These are phyloP conservation scores for Scomber scombrus DNA, from an alignment of 2,113 vertebrate genomes.

Conservation along the genomic window DNA sequence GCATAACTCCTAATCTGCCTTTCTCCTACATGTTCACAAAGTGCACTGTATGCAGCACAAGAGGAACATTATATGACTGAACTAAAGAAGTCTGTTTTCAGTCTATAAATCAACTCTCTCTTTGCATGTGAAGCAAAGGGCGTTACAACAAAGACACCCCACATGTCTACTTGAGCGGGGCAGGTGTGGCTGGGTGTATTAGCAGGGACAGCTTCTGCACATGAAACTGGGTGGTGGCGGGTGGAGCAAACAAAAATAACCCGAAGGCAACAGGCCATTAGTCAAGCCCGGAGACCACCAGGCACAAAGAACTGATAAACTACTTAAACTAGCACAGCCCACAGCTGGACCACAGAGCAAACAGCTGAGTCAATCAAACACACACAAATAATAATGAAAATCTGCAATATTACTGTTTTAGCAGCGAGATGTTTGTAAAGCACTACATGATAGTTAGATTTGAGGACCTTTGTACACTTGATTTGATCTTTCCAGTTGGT, in stretches of 20 bases:
- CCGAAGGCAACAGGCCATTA: constrained; percentile 59
- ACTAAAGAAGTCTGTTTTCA: constrained; percentile 41
- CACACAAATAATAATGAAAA: background rate
- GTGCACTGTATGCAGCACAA: constrained; percentile 42
- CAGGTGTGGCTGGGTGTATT: constrained; percentile 59
- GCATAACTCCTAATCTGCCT: background rate
- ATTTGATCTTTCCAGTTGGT: background rate
- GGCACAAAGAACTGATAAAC: constrained; percentile 39
- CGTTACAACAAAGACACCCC: constrained; percentile 62
- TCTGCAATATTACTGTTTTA: background rate
- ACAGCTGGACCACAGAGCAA: background rate
- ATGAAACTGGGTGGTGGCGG: constrained; percentile 52
- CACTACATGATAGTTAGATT: background rate
- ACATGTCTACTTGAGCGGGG: constrained; percentile 48
- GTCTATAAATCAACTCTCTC: constrained; percentile 43
- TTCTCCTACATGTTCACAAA: background rate
- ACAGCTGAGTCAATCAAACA: constrained; percentile 2
- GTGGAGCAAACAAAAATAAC: constrained; percentile 68
- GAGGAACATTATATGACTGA: constrained; percentile 47
- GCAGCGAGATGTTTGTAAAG: background rate
- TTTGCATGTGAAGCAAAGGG: constrained; percentile 10
- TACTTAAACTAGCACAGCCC: constrained; percentile 27
- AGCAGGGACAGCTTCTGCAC: constrained; percentile 24
- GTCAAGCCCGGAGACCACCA: constrained; percentile 54
- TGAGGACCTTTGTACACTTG: constrained; percentile 14